Evolutionary conservation across 2,113 vertebrate genomes (phyloP).

Genomic region (Jacana jacana): DNA sequence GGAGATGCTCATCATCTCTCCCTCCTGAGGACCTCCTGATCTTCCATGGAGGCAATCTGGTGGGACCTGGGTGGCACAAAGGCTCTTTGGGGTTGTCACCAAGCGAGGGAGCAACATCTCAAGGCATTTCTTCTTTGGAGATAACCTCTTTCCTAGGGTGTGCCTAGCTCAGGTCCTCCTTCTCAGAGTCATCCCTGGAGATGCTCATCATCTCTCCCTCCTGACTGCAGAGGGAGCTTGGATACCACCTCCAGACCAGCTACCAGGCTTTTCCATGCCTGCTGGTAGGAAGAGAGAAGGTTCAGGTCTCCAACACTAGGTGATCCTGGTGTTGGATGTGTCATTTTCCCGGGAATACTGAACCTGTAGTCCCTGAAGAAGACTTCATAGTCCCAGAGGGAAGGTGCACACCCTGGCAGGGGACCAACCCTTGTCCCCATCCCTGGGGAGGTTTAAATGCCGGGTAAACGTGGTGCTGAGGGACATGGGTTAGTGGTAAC

Average conservation of each 20-base stretch:
- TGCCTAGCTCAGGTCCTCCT: too few relatives aligned
- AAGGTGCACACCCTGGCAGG: too few relatives aligned
- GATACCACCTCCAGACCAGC: background rate
- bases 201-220: background rate
- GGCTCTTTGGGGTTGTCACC: background rate
- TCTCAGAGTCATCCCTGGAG: background rate
- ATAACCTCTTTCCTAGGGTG: background rate
- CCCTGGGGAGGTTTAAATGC: background rate
- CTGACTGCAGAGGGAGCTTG: background rate
- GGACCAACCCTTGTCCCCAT: background rate
- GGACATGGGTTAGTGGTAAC: background rate
- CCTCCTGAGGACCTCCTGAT: background rate
- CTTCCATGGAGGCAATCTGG: background rate
- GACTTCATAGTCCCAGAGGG: background rate
- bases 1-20: background rate
- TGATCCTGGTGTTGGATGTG: background rate
- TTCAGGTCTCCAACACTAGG: background rate
- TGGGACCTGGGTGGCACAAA: background rate
- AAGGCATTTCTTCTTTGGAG: background rate
- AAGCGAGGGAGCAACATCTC: background rate
- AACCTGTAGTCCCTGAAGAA: background rate
- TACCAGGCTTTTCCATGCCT: too few relatives aligned
- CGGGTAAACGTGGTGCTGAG: background rate
- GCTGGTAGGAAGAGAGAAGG: background rate
- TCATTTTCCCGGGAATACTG: fast-evolving